Conservation (phyloP, 2,113 vertebrate species). For the Hippocampus mohnikei region DNA sequence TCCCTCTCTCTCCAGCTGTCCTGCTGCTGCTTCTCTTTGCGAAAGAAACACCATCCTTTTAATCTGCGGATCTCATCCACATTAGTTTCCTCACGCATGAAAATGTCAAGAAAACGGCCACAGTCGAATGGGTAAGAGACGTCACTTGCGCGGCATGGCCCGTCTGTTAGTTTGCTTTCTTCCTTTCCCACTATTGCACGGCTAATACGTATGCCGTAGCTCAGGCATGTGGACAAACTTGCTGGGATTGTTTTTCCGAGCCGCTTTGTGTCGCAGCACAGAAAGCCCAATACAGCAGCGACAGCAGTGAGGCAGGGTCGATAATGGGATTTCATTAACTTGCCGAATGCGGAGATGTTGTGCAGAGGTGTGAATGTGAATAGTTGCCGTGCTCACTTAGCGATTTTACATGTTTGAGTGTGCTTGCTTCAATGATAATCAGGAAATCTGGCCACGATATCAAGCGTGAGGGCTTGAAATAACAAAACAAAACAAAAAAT, state of each 20-base stretch:
- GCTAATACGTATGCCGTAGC: slow-evolving; percentile 3
- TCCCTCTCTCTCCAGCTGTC: slow-evolving; percentile 17
- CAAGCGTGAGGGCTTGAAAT: slow-evolving; percentile 53
- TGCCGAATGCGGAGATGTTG: neutral
- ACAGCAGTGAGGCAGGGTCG: slow-evolving; percentile 12
- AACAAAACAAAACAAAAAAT: slow-evolving; percentile 27
- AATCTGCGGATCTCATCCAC: slow-evolving; percentile 40
- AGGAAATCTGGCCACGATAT: slow-evolving; percentile 46
- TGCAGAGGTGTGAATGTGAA: slow-evolving; percentile 7
- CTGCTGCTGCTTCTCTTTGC: slow-evolving; percentile 45
- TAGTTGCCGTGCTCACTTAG: slow-evolving; percentile 19
- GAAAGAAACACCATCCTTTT: slow-evolving; percentile 37
- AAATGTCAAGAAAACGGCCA: slow-evolving; percentile 72
- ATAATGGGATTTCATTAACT: slow-evolving; percentile 45
- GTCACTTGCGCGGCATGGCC: slow-evolving; percentile 11
- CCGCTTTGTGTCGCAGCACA: slow-evolving; percentile 18
- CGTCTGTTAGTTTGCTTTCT: slow-evolving; percentile 13
- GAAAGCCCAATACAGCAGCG: slow-evolving; percentile 1
- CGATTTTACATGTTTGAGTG: slow-evolving; percentile 9
- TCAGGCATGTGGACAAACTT: slow-evolving; percentile 53
- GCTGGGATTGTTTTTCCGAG: slow-evolving; percentile 5
- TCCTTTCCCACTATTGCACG: neutral
- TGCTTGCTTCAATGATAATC: slow-evolving; percentile 32
- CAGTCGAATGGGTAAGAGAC: slow-evolving; percentile 70
- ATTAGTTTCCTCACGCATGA: slow-evolving; percentile 55